phyloP scores from a whole-genome alignment of 2,113 vertebrate species.

The Limnothrissa miodon region DNA sequence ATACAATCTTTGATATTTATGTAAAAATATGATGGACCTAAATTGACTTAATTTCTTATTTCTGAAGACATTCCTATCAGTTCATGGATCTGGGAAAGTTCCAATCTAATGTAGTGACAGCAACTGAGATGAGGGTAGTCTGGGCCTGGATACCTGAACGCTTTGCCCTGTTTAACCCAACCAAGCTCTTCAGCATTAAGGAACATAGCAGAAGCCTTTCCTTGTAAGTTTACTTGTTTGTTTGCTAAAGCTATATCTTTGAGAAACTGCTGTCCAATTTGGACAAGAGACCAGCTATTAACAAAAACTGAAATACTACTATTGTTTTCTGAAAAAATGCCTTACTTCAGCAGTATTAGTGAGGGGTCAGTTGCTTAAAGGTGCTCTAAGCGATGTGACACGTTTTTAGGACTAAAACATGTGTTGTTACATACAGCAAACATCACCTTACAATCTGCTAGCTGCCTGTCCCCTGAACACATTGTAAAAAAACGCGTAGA shows the following conservation, averaged over 20 bases:
- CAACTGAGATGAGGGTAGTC: conserved; percentile 80
- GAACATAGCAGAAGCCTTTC: conserved; percentile 75
- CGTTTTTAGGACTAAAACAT: too few relatives aligned
- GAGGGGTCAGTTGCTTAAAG: neutral
- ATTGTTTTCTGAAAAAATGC: neutral
- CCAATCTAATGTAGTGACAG: conserved; percentile 73
- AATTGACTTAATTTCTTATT: neutral
- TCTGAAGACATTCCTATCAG: conserved; percentile 69
- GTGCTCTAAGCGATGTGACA: too few relatives aligned
- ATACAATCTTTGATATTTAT: neutral
- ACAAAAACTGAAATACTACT: neutral
- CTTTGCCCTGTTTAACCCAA: conserved; percentile 79
- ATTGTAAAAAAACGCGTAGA: too few relatives aligned
- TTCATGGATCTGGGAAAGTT: conserved; percentile 75
- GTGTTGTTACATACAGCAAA: too few relatives aligned
- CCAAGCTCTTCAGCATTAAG: conserved; percentile 73
- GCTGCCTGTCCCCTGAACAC: too few relatives aligned
- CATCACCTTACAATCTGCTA: too few relatives aligned
- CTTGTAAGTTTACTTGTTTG: conserved; percentile 73
- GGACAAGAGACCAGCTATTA: too few relatives aligned
- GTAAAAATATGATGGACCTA: neutral
- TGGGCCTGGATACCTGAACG: conserved; percentile 91
- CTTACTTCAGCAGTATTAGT: neutral
- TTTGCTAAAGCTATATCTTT: neutral
- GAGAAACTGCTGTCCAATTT: too few relatives aligned